Base-by-base conservation (phyloP, 2,113 vertebrate genomes). In the Theristicus caerulescens region DNA sequence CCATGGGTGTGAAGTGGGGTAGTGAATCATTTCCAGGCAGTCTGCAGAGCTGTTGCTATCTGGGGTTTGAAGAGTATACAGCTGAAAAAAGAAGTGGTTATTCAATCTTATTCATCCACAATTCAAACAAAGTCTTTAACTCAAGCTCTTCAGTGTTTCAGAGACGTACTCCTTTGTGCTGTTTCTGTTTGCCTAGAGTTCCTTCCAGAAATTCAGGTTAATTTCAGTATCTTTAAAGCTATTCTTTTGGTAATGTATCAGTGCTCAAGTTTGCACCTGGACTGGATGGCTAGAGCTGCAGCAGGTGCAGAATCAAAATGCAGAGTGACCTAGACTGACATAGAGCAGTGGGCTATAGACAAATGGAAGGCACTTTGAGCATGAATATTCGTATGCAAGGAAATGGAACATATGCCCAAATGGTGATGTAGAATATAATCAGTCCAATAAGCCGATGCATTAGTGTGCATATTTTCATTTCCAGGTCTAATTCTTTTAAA, bases 1-100 rank as follows among this genome's bases (percentile, higher is more conserved):
- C 40, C 44, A 36, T 44, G 73, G 38, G 61, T 82, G 76, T 86
- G 47, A 88, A 94, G 71, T 73, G n/a, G 64, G 44, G 10, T 55
- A 46, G 77, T 88, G 92, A 91, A 84, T 94, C 40, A 82, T 59
- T 95, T 96, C 76, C 69, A 94, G 73, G 47, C 65, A 79, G 52
- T 90, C 61, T 82, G 73, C 76, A 84, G 80, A 90, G 61, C 52
- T 96, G 76, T 86, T 97, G 79, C 67, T 93, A 2, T 90, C 66
- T 91, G 67, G n/a, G 55, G 25, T 74, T 92, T 94, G 72, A 84
- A 78, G 86, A 64, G 47, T 74, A 18, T 58, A 82, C 78, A 87
- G 78, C 86, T 95, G 86, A 88, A 86, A 82, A 90, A 91, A 88
- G 25, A 81, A 86, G 47, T 55, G 55, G 32, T 82, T 94, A 74